Evolutionary conservation across 2,113 vertebrate genomes (phyloP).

Genomic region (Echinops telfairi): DNA sequence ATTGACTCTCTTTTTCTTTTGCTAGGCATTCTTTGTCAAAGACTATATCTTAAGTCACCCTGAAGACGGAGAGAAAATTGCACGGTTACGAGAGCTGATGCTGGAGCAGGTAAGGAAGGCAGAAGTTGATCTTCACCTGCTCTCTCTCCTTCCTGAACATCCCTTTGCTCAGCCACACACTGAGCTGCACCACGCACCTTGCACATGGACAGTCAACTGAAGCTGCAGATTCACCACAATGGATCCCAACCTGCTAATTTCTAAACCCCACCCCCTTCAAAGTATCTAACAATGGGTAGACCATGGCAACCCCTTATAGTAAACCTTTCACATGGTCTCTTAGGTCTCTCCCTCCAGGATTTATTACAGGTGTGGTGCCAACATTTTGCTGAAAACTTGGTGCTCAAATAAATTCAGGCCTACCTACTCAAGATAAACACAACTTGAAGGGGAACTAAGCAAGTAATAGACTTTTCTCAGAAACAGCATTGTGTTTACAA

Average conservation of each 20-base stretch:
- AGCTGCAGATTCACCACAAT: background rate
- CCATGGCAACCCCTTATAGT: background rate
- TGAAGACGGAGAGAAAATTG: conserved; percentile 98
- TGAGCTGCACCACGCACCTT: fast-evolving
- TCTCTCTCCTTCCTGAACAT: background rate
- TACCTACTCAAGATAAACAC: no score
- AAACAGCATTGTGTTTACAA: background rate
- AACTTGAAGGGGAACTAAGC: background rate
- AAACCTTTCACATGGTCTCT: background rate
- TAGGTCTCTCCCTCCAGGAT: background rate
- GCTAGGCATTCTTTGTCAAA: conserved; percentile 97
- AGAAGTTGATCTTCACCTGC: background rate
- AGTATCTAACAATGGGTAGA: no score
- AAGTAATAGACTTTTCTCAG: background rate
- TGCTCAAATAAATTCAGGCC: background rate
- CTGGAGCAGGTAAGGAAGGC: conserved; percentile 94
- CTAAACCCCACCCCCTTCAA: background rate
- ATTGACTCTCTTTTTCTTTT: background rate
- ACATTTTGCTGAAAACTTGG: conserved; percentile 1
- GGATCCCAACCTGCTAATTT: background rate
- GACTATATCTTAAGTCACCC: conserved; percentile 98
- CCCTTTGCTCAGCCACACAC: background rate
- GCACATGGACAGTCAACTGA: no score
- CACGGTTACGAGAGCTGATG: conserved; percentile 96
- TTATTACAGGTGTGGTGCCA: background rate